Base-by-base conservation (phyloP, 1,140 invertebrate genomes). In the Drosophila watanabei region DNA sequence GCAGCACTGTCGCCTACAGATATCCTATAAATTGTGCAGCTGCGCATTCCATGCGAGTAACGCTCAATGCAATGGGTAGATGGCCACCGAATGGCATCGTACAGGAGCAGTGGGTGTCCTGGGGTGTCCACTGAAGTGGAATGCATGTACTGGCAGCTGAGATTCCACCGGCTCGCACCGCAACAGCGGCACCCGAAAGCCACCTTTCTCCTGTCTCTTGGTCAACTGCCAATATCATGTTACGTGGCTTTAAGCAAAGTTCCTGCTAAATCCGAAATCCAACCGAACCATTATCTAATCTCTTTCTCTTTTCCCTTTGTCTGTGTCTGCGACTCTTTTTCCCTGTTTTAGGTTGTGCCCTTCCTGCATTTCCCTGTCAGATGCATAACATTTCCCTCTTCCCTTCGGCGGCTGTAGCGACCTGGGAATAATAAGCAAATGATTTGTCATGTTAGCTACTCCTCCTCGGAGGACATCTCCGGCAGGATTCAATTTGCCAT, bases 21-120 rank as follows among this genome's bases (percentile, higher is more conserved):
- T 80, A 80, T 78, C 76, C 84, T 69, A 88, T 88, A 87, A 87
- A 87, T 87, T 87, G 76, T 88, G 71, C 85, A 89, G 71, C 66
- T 88, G 84, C 81, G 84, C 81, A 84, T 89, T 89, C 78, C 84
- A 79, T 81, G 69, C 72, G 81, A 89, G 43, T 84, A 87, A 75
- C 72, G 43, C 65, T 70, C 65, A 89, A 79, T 82, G 80, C 69
- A 75, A 56, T 63, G 58, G 69, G 35, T 52, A 37, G 41, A 52
- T 61, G 60, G 39, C 20, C 0, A 24, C 28, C n/a, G 62, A 46
- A 30, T 39, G 79, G 28, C 33, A 51, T 32, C 30, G 39, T 4
- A 18, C 28, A 16, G 45, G n/a, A 41, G 20, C 51, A 24, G 32
- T 49, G 43, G 45, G 66, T 56, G 48, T 37, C 20, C 30, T 37